Base-by-base conservation (phyloP, 2,888 invertebrate genomes). In the Noctua janthe region DNA sequence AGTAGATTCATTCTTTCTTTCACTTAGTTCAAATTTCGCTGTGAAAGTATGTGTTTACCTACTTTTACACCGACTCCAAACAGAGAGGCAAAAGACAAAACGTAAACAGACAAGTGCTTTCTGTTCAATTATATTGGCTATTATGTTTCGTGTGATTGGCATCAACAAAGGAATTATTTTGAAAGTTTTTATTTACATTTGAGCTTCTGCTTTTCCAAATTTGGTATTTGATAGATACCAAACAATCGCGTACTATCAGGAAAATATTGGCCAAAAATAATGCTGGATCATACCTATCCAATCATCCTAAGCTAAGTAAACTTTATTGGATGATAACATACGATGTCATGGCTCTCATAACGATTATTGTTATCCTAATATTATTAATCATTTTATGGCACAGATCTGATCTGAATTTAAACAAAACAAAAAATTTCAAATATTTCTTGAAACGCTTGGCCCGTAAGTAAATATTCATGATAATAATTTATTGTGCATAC, bases 131-230 rank as follows among this genome's bases (percentile, higher is more conserved):
- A 80, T 62, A 59, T 74, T 74, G 71, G 8, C 20, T 74, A 66
- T 62, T 85, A 47, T 62, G 66, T 62, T 81, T 71, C 82, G 85
- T 85, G 81, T 85, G 81, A 83, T 85, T 67, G 85, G 8, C 54
- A 62, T 49, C 59, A 74, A 83, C 74, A 85, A 71, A 71, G 81
- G 81, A 85, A 85, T 83, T 66, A 85, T 47, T 59, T 74, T 49
- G 54, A 80, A 80, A 74, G 51, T 71, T 62, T 47, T 80, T 82
- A 80, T 74, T 84, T 73, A 85, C 56, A 71, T n/a, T 85, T 64
- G 66, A 39, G 62, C 54, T 77, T 29, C 39, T 23, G 47, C 23
- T 59, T 59, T 11, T 17, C 23, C 13, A 51, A 59, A 74, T 80
- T 66, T 47, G 43, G 39, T 35, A 35, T 64, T 59, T 13, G 23